Conservation (phyloP, 2,797 vertebrate species). For the Tapirus indicus region DNA sequence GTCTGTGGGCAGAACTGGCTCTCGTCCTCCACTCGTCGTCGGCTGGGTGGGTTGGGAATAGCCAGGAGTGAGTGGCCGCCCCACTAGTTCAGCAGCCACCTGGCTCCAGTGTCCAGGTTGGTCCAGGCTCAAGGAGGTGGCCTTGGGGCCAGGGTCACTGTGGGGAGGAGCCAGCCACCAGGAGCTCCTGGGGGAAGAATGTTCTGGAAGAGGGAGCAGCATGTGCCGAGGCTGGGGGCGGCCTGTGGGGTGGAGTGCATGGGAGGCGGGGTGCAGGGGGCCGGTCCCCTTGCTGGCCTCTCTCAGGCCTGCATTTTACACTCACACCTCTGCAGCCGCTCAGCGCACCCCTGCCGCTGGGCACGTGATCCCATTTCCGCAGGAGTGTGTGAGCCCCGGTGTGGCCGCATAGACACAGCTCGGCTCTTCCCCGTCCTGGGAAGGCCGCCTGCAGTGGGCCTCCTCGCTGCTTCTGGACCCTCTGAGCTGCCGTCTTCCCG, state of each 20-base stretch:
- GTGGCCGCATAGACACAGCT: too few relatives aligned
- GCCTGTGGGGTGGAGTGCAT: neutral
- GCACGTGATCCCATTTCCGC: neutral
- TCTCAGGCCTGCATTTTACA: too few relatives aligned
- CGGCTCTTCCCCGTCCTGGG: neutral
- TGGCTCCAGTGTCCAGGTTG: too few relatives aligned
- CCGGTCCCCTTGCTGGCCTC: too few relatives aligned
- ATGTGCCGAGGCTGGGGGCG: neutral
- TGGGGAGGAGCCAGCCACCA: neutral
- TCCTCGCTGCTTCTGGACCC: accelerated
- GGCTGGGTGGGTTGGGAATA: neutral
- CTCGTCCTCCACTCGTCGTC: accelerated
- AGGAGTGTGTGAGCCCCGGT: neutral
- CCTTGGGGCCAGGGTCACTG: neutral
- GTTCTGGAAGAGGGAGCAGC: neutral
- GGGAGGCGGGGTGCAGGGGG: too few relatives aligned
- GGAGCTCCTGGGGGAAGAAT: neutral
- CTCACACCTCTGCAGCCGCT: neutral
- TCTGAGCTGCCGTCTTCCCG: neutral
- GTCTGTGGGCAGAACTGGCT: accelerated
- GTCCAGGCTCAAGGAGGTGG: neutral
- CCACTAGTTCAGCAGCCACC: too few relatives aligned
- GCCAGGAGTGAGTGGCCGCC: accelerated
- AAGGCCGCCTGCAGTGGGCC: accelerated
- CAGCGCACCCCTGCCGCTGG: accelerated